Conservation (phyloP, 2,888 invertebrate species). For the Nineta flava region DNA sequence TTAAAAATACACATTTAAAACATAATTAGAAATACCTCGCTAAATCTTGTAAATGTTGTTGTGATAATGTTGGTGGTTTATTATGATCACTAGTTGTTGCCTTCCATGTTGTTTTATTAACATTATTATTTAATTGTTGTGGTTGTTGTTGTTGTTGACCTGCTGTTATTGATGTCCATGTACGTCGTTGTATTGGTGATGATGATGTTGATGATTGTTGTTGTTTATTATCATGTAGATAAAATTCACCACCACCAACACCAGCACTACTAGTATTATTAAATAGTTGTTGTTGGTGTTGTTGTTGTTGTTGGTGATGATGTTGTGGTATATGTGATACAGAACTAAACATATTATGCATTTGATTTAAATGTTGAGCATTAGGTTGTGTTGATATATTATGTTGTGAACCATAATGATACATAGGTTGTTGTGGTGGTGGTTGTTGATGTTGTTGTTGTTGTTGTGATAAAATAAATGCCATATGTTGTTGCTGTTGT, state of each 20-base stretch:
- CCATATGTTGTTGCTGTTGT: slow-evolving; percentile 30
- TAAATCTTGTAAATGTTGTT: slow-evolving; percentile 7
- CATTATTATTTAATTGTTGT: slow-evolving; percentile 10
- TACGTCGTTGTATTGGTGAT: slow-evolving; percentile 25
- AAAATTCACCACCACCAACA: slow-evolving; percentile 37
- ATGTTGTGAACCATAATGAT: slow-evolving; percentile 13
- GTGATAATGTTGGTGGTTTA: slow-evolving; percentile 5
- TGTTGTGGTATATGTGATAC: slow-evolving; percentile 31
- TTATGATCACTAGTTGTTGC: slow-evolving; percentile 9
- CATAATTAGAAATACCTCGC: slow-evolving; percentile 1
- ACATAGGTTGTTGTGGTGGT: slow-evolving; percentile 13
- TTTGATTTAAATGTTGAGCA: slow-evolving; percentile 16
- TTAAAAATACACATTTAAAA: not conserved
- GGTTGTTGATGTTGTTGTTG: slow-evolving; percentile 25
- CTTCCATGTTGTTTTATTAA: slow-evolving; percentile 18
- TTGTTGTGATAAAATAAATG: slow-evolving; percentile 24
- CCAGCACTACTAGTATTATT: no score
- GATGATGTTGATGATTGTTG: slow-evolving; percentile 17
- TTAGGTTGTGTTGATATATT: slow-evolving; percentile 13
- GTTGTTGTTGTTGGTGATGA: slow-evolving; percentile 33
- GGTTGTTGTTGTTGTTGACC: slow-evolving; percentile 19
- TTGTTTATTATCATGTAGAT: slow-evolving; percentile 52
- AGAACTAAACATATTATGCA: slow-evolving; percentile 26
- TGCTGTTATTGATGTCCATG: slow-evolving; percentile 24
- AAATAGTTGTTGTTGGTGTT: slow-evolving; percentile 25